Evolutionary conservation across 2,113 vertebrate species (phyloP).

Genomic region (Empidonax alnorum): DNA sequence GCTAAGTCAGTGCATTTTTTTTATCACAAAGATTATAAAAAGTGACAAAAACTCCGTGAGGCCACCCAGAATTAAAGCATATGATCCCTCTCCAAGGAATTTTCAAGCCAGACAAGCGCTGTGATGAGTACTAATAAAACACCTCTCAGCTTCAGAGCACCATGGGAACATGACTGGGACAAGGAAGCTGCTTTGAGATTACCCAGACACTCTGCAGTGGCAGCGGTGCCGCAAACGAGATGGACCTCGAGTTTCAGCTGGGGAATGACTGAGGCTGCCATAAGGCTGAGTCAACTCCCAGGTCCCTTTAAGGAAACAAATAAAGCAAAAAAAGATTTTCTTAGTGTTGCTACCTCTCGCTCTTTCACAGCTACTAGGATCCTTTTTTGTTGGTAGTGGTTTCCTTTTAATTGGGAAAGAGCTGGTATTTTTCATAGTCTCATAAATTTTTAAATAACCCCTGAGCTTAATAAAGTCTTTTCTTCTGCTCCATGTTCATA

Average conservation of each 20-base stretch:
- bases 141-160: background rate
- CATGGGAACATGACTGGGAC: background rate
- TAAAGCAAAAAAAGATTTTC: background rate
- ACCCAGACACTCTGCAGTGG: background rate
- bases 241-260: background rate
- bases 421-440: constrained; percentile 39
- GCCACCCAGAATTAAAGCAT: background rate
- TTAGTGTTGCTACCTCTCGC: background rate
- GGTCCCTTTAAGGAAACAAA: background rate
- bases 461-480: constrained; percentile 40
- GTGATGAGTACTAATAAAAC: background rate
- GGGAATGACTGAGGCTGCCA: background rate
- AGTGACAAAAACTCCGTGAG: background rate
- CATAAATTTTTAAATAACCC: constrained; percentile 47
- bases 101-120: background rate
- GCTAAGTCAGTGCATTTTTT: background rate
- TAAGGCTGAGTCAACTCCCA: background rate
- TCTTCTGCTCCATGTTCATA: constrained; percentile 11
- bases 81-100: background rate
- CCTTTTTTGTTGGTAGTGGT: background rate
- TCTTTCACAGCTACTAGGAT: background rate
- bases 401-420: constrained; percentile 40
- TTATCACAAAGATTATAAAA: background rate
- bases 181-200: background rate
- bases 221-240: rapidly evolving